Evolutionary conservation across 92 coral and sea anemone species (phyloP).

Genomic region (Porites evermanni): DNA sequence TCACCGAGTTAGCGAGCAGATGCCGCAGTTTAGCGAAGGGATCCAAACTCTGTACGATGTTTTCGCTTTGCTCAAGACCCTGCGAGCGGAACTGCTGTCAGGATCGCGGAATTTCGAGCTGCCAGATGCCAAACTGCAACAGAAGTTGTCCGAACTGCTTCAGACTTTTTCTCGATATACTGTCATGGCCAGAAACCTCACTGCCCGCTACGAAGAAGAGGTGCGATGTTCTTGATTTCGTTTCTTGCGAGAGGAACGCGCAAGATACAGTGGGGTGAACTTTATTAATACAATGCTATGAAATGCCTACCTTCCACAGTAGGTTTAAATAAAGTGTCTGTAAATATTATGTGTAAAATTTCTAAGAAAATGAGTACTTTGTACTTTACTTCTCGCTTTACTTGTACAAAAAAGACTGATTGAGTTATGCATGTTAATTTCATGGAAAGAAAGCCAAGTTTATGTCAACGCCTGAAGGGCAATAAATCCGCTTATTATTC

Average conservation of each 20-base stretch:
- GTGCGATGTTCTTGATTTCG: constrained; percentile 66
- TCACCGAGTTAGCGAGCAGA: constrained; percentile 51
- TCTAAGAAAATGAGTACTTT: too few species aligned
- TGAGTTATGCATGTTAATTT: too few species aligned
- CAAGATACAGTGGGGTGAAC: not conserved
- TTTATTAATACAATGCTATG: not conserved
- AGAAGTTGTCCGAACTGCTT: constrained; percentile 61
- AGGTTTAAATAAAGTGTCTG: too few species aligned
- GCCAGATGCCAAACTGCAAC: constrained; percentile 71
- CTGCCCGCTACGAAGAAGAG: constrained; percentile 78
- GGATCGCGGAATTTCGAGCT: constrained; percentile 56
- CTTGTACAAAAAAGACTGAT: too few species aligned
- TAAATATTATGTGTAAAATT: too few species aligned
- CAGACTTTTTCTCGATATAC: constrained; percentile 65
- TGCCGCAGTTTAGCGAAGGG: constrained; percentile 33
- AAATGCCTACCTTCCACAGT: too few species aligned
- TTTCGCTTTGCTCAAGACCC: constrained; percentile 64
- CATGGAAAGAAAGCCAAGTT: too few species aligned
- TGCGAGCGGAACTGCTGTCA: constrained; percentile 69
- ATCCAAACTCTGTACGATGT: constrained; percentile 69
- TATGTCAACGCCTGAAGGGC: too few species aligned
- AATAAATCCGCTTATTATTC: too few species aligned
- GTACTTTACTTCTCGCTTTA: too few species aligned
- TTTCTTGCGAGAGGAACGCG: not conserved
- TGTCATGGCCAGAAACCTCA: constrained; percentile 63